Evolutionary conservation across 2,113 vertebrate genomes (phyloP), one percentile per base, ranked within the genome.

Genomic region (Thalassarche chlororhynchos): DNA sequence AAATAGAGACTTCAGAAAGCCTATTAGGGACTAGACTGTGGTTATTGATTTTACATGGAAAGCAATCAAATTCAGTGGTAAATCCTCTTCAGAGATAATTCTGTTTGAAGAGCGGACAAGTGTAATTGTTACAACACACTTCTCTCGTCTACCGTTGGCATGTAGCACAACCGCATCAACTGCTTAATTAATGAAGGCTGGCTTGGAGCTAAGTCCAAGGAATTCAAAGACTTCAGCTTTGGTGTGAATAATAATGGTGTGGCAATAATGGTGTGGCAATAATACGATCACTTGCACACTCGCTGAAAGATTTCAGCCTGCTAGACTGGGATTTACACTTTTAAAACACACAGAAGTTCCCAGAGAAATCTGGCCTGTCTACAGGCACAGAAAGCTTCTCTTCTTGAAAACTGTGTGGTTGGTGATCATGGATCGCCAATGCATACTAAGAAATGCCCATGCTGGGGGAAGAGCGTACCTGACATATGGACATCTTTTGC

Each of bases 31-130:
- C 47, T 82, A 87, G 66, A 28, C 52, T 95, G 62, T 89, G 55
- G 14, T 81, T 96, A 94, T 95, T 82, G 86, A 96, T 95, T 91
- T 96, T 82, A 94, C 66, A 83, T 62, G 49, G 81, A 93, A 96
- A 92, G 49, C 66, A 96, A 86, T 93, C 78, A 90, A 95, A 96
- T 92, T 94, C 87, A 90, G 31, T 57, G 5, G 65, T 72, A 93
- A 95, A 91, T 66, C 62, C 52, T 42, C 57, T 82, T 96, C 61
- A 85, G 74, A 96, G 70, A 87, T 44, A 89, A 93, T 91, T 89
- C 57, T 69, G 47, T 95, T 85, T 82, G 89, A 97, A 78, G 47
- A 83, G 36, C 0, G 2, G 81, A 82, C 65, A 94, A 55, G 34
- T 31, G 44, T 75, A 79, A 72, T 91, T 82, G 57, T 86, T 86